phyloP scores from a whole-genome alignment of 2,797 vertebrate genomes.

The Anabas testudineus region DNA sequence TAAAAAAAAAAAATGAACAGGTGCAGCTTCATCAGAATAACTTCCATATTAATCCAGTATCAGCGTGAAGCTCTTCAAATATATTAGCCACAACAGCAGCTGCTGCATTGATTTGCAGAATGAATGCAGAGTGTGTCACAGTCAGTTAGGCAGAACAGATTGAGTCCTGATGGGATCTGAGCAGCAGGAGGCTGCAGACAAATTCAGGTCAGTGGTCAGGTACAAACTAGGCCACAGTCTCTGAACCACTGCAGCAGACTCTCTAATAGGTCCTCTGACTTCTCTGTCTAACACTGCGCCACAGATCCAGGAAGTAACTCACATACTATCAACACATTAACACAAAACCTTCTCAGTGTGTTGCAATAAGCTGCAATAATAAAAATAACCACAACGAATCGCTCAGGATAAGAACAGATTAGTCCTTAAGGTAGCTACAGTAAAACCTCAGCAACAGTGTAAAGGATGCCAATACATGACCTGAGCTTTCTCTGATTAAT shows the following conservation, averaged over 20 bases:
- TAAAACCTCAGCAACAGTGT: too few species aligned
- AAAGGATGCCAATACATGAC: too few species aligned
- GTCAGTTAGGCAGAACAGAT: slow-evolving; percentile 5
- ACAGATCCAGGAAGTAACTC: not conserved
- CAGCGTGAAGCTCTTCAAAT: not conserved
- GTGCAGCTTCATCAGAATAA: slow-evolving; percentile 9
- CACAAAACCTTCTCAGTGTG: too few species aligned
- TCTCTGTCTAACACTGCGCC: not conserved
- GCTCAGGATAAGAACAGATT: too few species aligned
- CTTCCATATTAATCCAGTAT: slow-evolving; percentile 12
- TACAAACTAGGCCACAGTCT: slow-evolving; percentile 21
- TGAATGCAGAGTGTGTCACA: slow-evolving; percentile 8
- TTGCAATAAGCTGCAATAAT: too few species aligned
- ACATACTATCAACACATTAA: too few species aligned
- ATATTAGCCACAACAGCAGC: not conserved
- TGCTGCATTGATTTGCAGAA: not conserved
- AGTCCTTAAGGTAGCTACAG: too few species aligned
- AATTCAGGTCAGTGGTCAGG: slow-evolving; percentile 22
- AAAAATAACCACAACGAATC: too few species aligned
- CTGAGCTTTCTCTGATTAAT: too few species aligned
- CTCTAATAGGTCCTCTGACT: not conserved
- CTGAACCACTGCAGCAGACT: not conserved
- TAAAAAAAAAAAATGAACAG: slow-evolving; percentile 5
- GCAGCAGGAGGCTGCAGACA: slow-evolving; percentile 16
- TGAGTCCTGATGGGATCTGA: slow-evolving; percentile 10